These are phyloP conservation scores for Adelognathus sp. DNA, from an alignment of 2,888 invertebrate species.

Conservation along the genomic window DNA sequence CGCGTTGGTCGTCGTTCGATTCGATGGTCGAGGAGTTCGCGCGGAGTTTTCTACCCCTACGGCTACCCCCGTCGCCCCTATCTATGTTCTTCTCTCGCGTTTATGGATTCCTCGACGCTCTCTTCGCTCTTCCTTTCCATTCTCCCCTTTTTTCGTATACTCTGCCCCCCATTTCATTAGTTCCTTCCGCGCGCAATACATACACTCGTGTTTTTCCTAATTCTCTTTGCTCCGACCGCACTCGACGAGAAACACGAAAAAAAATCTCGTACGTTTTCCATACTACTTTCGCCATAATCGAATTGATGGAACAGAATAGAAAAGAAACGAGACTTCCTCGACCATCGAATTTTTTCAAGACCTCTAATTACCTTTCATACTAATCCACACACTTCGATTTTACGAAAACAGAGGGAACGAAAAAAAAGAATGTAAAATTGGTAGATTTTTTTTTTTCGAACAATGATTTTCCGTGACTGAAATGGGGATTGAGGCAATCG, in stretches of 20 bases:
- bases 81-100: conserved; percentile 5
- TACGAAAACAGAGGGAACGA: no score
- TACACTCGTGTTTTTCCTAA: neutral
- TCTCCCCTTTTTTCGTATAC: neutral
- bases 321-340: neutral
- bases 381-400: neutral
- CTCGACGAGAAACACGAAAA: neutral
- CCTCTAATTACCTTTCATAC: neutral
- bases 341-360: conserved; percentile 5
- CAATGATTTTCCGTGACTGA: neutral
- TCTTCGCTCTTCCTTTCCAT: neutral
- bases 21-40: conserved; percentile 54
- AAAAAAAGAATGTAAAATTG: neutral
- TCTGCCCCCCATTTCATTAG: neutral
- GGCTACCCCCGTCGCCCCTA: conserved; percentile 25
- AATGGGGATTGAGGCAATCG: conserved; percentile 21
- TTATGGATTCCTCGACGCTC: neutral
- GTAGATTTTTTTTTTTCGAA: neutral
- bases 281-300: neutral
- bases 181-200: neutral
- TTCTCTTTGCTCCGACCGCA: neutral
- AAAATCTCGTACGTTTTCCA: neutral
- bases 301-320: neutral
- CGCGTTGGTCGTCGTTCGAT: conserved; percentile 47
- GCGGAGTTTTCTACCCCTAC: conserved; percentile 3